Evolutionary conservation across 2,113 vertebrate genomes (phyloP).

Genomic region (Toxotes chatareus): DNA sequence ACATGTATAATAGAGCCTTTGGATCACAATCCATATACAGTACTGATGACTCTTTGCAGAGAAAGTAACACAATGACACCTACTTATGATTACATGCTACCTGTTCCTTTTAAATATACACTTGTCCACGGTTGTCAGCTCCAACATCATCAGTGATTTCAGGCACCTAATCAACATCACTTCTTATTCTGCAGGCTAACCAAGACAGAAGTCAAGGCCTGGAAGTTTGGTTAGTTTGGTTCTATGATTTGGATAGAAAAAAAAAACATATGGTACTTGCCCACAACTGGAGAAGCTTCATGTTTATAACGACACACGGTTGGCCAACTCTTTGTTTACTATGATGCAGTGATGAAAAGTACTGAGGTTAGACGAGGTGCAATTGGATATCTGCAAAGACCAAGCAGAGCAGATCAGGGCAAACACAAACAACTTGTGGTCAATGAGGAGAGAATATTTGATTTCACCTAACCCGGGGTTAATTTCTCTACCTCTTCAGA

Average conservation of each 20-base stretch:
- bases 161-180: neutral
- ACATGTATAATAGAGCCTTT: neutral
- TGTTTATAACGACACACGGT: neutral
- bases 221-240: neutral
- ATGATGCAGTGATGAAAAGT: conserved; percentile 12
- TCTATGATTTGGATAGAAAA: neutral
- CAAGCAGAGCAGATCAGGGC: conserved; percentile 31
- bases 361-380: conserved; percentile 19
- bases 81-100: neutral
- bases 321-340: conserved; percentile 1
- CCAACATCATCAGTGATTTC: neutral
- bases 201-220: neutral
- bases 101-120: neutral
- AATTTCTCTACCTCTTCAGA: conserved; percentile 24
- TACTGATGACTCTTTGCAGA: neutral
- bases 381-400: conserved; percentile 24
- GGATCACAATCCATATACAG: neutral
- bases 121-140: neutral
- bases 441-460: conserved; percentile 36
- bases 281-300: neutral
- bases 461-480: conserved; percentile 43
- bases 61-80: neutral
- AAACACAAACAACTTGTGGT: conserved; percentile 51
- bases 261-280: neutral
- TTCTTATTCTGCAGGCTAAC: neutral